Conservation (phyloP, 2,888 invertebrate species). For the Ophion ellenae region DNA sequence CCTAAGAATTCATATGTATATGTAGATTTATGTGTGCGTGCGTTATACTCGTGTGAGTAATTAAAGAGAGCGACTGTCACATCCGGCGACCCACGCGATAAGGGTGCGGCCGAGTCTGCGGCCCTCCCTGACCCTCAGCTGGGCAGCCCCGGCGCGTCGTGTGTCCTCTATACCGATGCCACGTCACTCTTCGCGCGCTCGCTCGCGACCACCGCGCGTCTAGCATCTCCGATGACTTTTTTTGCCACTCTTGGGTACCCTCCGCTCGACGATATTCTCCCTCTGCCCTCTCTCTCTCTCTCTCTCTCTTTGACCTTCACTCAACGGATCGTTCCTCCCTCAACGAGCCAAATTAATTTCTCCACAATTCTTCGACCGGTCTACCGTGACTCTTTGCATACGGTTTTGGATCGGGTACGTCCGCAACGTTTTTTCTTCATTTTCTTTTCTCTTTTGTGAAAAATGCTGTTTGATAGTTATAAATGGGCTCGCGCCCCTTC, state of each 20-base stretch:
- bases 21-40: constrained; percentile 8
- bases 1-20: not conserved
- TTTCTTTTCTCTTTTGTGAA: not conserved
- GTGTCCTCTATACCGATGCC: constrained; percentile 60
- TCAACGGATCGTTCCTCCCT: constrained; percentile 12
- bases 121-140: constrained; percentile 70
- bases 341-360: constrained; percentile 44
- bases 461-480: not conserved
- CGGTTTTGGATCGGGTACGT: not conserved
- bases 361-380: constrained; percentile 26
- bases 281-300: constrained; percentile 35
- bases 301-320: constrained; percentile 36
- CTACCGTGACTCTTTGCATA: constrained; percentile 37
- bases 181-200: constrained; percentile 68
- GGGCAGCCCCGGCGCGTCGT: constrained; percentile 71
- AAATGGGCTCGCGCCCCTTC: not conserved
- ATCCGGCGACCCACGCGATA: constrained; percentile 84
- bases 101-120: constrained; percentile 79
- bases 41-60: constrained; percentile 81
- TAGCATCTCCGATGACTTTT: constrained; percentile 59
- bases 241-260: constrained; percentile 21
- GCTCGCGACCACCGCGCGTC: constrained; percentile 50
- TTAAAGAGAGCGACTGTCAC: constrained; percentile 84
- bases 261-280: not conserved
- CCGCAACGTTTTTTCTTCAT: not conserved